Percentiles rank a stretch among this genome's conserved stretches.
Conservation (phyloP, 2,888 invertebrate genomes). For the Alloplasta piceator region DNA sequence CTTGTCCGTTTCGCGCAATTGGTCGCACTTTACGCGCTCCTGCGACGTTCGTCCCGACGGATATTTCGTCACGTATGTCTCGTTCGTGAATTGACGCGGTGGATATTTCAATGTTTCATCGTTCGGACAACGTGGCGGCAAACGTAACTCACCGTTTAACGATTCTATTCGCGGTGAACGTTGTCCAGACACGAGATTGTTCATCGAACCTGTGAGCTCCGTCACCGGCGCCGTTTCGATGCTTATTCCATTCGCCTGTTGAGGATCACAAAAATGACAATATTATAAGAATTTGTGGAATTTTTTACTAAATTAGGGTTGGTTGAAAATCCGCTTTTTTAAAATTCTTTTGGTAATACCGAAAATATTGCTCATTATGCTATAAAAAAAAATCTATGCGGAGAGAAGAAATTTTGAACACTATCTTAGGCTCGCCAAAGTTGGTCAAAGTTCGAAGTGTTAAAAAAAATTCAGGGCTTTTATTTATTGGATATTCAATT, state of each 20-base stretch:
- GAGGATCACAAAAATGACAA: slow-evolving; percentile 12
- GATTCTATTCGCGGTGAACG: slow-evolving; percentile 80
- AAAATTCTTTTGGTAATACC: no score
- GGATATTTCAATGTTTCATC: slow-evolving; percentile 76
- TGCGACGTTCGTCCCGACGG: slow-evolving; percentile 72
- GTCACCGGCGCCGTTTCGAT: slow-evolving; percentile 73
- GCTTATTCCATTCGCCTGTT: slow-evolving; percentile 75
- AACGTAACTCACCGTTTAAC: slow-evolving; percentile 82
- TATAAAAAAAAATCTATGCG: no score
- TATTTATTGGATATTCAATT: no score
- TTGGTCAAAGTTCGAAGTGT: no score
- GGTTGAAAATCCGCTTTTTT: no score
- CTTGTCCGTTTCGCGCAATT: slow-evolving; percentile 63
- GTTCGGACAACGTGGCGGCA: slow-evolving; percentile 71
- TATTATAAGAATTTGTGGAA: background rate
- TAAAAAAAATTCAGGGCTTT: no score
- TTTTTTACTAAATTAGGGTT: no score
- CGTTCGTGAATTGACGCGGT: slow-evolving; percentile 71
- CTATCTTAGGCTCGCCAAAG: no score
- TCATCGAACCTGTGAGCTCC: slow-evolving; percentile 81
- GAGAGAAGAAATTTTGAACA: no score
- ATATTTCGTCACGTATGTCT: slow-evolving; percentile 74
- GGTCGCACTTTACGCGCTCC: slow-evolving; percentile 71
- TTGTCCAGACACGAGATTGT: slow-evolving; percentile 78
- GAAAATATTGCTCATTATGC: no score